Evolutionary conservation across 2,797 vertebrate genomes (phyloP).

Genomic region (Salmo trutta): DNA sequence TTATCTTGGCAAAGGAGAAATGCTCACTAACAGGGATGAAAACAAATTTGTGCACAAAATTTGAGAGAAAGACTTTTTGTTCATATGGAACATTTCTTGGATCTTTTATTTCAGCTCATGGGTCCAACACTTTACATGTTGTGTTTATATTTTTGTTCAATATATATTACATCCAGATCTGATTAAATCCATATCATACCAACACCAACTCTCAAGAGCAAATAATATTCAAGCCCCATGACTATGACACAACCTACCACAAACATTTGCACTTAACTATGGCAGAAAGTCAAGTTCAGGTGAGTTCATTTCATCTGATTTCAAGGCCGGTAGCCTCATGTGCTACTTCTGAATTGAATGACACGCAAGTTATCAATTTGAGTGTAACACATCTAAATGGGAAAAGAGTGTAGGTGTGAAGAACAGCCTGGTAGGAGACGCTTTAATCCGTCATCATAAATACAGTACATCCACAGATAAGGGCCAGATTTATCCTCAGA

Average conservation of each 20-base stretch:
- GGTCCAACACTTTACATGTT: no score
- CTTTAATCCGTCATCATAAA: conserved; percentile 56
- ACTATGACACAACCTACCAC: neutral
- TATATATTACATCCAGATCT: no score
- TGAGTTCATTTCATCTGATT: conserved; percentile 26
- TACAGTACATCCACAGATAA: conserved; percentile 46
- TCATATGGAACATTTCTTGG: no score
- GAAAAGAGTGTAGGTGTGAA: conserved; percentile 31
- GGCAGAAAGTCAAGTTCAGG: conserved; percentile 43
- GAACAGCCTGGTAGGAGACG: conserved; percentile 23
- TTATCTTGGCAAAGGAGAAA: no score
- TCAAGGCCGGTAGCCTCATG: conserved; percentile 7
- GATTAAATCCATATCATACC: no score
- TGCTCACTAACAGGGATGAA: no score
- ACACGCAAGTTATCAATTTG: conserved; percentile 24
- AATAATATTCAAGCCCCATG: neutral
- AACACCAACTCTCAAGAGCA: neutral
- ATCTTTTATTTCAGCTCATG: no score
- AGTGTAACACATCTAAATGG: conserved; percentile 31
- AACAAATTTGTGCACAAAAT: no score
- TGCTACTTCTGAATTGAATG: conserved; percentile 25
- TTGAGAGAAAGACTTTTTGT: no score
- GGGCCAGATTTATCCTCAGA: conserved; percentile 49
- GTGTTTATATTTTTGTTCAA: neutral
- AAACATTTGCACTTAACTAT: neutral